A percentile compares a stretch with the other conserved stretches of the same genome.
Conservation (phyloP, 2,113 vertebrate genomes). For the Ia io region DNA sequence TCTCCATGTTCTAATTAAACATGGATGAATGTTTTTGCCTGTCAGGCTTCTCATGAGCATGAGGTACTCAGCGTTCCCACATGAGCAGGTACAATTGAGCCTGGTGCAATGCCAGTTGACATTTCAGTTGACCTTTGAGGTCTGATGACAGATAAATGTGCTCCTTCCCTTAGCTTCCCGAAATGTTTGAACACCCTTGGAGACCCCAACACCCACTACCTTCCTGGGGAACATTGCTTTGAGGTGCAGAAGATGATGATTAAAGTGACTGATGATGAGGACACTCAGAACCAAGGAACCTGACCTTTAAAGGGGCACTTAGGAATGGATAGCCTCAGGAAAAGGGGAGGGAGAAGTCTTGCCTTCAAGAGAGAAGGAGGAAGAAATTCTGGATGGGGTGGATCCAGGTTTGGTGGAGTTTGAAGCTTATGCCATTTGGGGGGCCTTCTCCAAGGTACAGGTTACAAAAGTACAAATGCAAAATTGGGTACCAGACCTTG, state of each 20-base stretch:
- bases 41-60: not conserved
- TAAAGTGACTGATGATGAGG: not conserved
- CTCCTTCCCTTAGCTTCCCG: not conserved
- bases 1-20: slow-evolving; percentile 46
- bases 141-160: slow-evolving; percentile 9
- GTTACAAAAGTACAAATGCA: not conserved
- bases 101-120: not conserved
- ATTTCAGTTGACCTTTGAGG: slow-evolving; percentile 67
- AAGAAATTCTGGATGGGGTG: not conserved
- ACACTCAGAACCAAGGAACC: not conserved
- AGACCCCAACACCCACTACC: not conserved
- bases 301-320: not conserved
- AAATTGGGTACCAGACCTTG: not conserved
- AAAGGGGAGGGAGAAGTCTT: not conserved
- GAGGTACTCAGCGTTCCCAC: not conserved
- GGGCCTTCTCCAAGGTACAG: not conserved
- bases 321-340: not conserved
- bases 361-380: not conserved
- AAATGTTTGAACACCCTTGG: slow-evolving; percentile 42
- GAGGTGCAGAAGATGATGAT: not conserved
- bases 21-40: slow-evolving; percentile 3
- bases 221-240: slow-evolving; percentile 29
- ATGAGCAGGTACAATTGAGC: not conserved
- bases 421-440: not conserved
- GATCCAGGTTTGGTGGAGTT: not conserved